Conservation (phyloP, 2,797 vertebrate species). For the Ataeniobius toweri region DNA sequence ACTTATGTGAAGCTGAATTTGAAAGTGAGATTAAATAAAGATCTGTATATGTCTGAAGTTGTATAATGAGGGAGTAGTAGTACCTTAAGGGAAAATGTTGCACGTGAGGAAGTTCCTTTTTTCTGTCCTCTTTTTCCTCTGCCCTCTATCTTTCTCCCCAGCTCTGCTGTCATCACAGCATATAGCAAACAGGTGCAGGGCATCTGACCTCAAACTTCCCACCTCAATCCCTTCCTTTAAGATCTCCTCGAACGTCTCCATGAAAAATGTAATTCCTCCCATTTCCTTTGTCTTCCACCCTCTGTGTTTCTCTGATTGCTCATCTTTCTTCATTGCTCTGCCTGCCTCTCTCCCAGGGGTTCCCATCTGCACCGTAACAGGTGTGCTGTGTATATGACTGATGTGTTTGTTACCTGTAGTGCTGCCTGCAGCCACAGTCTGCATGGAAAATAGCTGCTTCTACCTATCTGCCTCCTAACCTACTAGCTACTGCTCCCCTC, state of each 20-base stretch:
- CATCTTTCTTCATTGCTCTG: conserved; percentile 71
- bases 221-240: conserved; percentile 14
- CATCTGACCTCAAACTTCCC: conserved; percentile 10
- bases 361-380: conserved; percentile 80
- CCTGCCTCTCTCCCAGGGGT: conserved; percentile 63
- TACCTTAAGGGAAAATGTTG: conserved; percentile 33
- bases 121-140: not conserved
- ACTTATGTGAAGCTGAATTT: conserved; percentile 21
- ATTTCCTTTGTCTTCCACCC: conserved; percentile 47
- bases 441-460: conserved; percentile 48
- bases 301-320: conserved; percentile 58
- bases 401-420: conserved; percentile 78
- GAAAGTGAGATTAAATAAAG: conserved; percentile 8
- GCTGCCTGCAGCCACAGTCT: conserved; percentile 63
- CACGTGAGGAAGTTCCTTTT: conserved; percentile 42
- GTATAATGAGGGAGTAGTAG: conserved; percentile 32
- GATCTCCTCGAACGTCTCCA: conserved; percentile 38
- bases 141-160: conserved; percentile 17
- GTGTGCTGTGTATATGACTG: conserved; percentile 68
- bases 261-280: conserved; percentile 50
- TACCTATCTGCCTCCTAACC: conserved; percentile 53
- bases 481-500: conserved; percentile 28
- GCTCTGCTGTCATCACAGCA: conserved; percentile 6
- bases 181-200: conserved; percentile 51
- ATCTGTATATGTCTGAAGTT: conserved; percentile 9